Evolutionary conservation across 2,797 vertebrate species (phyloP), one percentile per base, ranked within the genome.

Genomic region (Pogoniulus pusillus): DNA sequence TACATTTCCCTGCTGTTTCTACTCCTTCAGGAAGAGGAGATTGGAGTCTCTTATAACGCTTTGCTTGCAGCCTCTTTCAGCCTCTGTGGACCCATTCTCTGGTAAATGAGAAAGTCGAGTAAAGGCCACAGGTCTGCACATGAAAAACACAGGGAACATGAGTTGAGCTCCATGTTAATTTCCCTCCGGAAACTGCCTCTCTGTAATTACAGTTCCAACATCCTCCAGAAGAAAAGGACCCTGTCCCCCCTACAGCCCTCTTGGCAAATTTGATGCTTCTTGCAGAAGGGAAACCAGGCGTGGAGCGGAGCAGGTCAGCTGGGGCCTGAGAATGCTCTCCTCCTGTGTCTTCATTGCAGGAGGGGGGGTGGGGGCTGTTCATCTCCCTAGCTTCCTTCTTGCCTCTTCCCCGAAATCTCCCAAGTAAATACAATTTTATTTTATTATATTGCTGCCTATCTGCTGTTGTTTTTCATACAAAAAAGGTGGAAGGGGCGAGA

Each of bases 401-500:
- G 17, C 29, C 17, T 16, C 80, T 93, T 90, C 58, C 34, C 51
- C 58, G 73, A 49, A 68, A 90, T 93, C 79, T 90, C 45, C 49
- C 92, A 83, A 96, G 80, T 90, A 97, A 95, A 94, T 94, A 95
- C 90, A 88, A 93, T 93, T 95, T 94, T 92, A 80, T 81, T 95
- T 97, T 96, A 78, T 95, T 95, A 96, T 73, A 65, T 90, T 95
- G 85, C 88, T 96, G 93, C 82, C 6, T 89, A 91, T 87, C 78
- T 93, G 84, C 93, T 92, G 94, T 94, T 96, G 96, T 85, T 95
- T 95, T 89, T 93, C 74, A 30, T 90, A 93, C 94, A 94, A 93
- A 96, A 97, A 97, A 96, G 96, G 96, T 96, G 94, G 96, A 95
- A 96, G 84, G 93, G 92, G 90, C 96, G 95, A 91, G 76, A 76